Percentiles rank a stretch among this genome's conserved stretches.
Conservation (phyloP, 2,888 invertebrate species). For the Lepidocyrtoides sp. region DNA sequence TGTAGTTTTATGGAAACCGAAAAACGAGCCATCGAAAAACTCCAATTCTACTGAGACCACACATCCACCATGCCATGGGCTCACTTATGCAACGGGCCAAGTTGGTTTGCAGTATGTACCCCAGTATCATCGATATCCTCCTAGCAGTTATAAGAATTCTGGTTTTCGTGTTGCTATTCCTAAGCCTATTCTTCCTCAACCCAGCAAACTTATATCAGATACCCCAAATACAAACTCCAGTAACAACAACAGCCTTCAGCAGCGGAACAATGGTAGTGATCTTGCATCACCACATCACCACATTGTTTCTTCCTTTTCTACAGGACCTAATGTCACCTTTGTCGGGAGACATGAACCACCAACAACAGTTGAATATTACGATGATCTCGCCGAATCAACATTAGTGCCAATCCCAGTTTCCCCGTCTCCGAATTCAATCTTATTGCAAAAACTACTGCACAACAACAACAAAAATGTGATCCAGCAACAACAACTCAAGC, state of each 20-base stretch:
- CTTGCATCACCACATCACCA: not conserved
- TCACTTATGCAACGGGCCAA: not conserved
- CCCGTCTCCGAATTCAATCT: constrained; percentile 30
- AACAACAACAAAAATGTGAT: not conserved
- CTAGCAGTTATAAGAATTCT: too few relatives aligned
- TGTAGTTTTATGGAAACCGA: constrained; percentile 87
- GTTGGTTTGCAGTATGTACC: not conserved
- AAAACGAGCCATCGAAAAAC: not conserved
- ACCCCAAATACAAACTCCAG: not conserved
- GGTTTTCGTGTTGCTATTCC: too few relatives aligned
- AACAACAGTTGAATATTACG: not conserved
- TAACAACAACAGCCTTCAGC: constrained; percentile 28
- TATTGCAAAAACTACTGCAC: constrained; percentile 33
- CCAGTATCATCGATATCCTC: not conserved
- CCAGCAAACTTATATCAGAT: constrained; percentile 35
- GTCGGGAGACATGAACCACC: not conserved
- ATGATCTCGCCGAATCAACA: constrained; percentile 14
- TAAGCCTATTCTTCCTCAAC: constrained; percentile 11
- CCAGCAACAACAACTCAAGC: not conserved
- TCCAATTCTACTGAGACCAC: not conserved
- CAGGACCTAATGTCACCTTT: not conserved
- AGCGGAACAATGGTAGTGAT: not conserved
- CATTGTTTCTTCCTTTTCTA: not conserved
- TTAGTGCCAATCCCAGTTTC: constrained; percentile 19
- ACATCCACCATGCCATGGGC: not conserved